Conservation (phyloP, 1,140 invertebrate genomes). For the Leptoteleia sp. region DNA sequence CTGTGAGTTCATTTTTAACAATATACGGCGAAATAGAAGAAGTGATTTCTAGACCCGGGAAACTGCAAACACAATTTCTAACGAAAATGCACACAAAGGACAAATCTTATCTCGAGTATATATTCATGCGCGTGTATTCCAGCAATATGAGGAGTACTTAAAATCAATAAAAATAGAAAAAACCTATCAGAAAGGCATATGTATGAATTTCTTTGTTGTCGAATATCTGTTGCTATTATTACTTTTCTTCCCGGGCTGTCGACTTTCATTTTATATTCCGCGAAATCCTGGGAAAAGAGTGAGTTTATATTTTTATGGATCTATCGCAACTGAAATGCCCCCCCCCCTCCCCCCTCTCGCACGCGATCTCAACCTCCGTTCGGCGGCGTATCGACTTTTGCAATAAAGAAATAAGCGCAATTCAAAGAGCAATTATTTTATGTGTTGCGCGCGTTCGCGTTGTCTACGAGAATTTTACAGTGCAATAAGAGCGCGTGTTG, state of each 20-base stretch:
- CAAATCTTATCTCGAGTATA: conserved; percentile 42
- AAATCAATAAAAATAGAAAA: conserved; percentile 50
- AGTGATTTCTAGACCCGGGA: conserved; percentile 11
- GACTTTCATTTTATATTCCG: conserved; percentile 47
- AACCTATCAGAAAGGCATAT: conserved; percentile 36
- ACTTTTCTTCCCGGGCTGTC: conserved; percentile 16
- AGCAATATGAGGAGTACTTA: conserved; percentile 30
- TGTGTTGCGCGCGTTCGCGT: not conserved
- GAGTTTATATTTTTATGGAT: conserved; percentile 42
- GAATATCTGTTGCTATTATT: conserved; percentile 54
- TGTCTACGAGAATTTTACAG: conserved; percentile 31
- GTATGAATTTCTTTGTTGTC: conserved; percentile 41
- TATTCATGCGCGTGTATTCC: conserved; percentile 23
- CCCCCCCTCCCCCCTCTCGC: too few species aligned
- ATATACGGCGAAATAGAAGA: conserved; percentile 5
- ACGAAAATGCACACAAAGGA: conserved; percentile 32
- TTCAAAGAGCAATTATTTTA: conserved; percentile 16
- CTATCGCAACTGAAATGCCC: conserved; percentile 19
- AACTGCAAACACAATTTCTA: conserved; percentile 21
- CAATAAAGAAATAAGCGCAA: conserved; percentile 36
- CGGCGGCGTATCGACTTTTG: conserved; percentile 5
- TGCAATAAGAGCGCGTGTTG: conserved; percentile 14
- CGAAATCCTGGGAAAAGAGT: conserved; percentile 24
- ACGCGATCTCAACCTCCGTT: conserved; percentile 23
- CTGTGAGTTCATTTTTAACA: conserved; percentile 7